Conservation (phyloP, 2,888 invertebrate genomes). For the Spodoptera littoralis region DNA sequence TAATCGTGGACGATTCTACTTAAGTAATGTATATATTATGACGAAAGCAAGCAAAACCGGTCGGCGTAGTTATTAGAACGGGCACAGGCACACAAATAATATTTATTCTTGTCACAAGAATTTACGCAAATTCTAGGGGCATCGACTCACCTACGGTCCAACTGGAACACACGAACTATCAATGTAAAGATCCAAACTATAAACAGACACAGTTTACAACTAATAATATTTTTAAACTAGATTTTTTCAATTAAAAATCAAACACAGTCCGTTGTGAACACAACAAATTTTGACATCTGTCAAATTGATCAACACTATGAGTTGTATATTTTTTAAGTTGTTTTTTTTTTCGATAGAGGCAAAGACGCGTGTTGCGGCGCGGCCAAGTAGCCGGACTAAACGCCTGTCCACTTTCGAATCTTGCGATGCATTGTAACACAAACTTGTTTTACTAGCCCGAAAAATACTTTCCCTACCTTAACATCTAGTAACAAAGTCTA, state of each 20-base stretch:
- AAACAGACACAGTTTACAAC: not conserved
- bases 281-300: constrained; percentile 68
- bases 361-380: constrained; percentile 61
- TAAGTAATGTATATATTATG: not conserved
- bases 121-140: constrained; percentile 37
- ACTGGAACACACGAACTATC: constrained; percentile 4
- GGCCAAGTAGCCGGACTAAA: constrained; percentile 68
- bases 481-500: not conserved
- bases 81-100: constrained; percentile 7
- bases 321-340: constrained; percentile 23
- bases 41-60: constrained; percentile 39
- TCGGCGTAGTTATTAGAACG: constrained; percentile 20
- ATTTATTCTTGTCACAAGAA: constrained; percentile 12
- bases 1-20: not conserved
- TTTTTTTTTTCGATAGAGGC: constrained; percentile 55
- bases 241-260: too few relatives aligned
- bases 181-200: constrained; percentile 28
- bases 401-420: constrained; percentile 78
- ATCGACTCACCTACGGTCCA: constrained; percentile 35
- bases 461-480: constrained; percentile 46
- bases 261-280: constrained; percentile 1
- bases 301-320: constrained; percentile 52
- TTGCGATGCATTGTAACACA: constrained; percentile 56
- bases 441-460: constrained; percentile 2
- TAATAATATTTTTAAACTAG: too few relatives aligned